Percentiles rank a stretch among this genome's conserved stretches.
These are phyloP conservation scores for Melopsittacus undulatus DNA, from an alignment of 2,797 vertebrate genomes.

Conservation along the genomic window DNA sequence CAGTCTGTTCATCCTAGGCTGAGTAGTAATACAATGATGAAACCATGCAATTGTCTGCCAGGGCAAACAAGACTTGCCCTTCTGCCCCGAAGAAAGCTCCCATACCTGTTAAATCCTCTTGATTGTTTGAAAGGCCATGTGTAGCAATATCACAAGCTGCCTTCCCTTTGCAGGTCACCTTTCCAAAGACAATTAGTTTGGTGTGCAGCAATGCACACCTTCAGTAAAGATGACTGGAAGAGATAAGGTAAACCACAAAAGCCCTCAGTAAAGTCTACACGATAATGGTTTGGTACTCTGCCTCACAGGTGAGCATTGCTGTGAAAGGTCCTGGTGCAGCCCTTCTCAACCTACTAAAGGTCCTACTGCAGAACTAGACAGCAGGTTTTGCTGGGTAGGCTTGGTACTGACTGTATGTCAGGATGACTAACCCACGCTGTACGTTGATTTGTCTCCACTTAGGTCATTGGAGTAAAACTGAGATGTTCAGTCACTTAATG, in stretches of 20 bases:
- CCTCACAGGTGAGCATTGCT: accelerated
- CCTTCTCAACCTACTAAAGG: neutral
- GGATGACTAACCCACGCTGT: accelerated
- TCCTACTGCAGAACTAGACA: neutral
- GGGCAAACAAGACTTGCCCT: neutral
- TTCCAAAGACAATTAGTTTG: neutral
- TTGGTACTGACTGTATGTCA: neutral
- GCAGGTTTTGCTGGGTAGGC: neutral
- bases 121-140: neutral
- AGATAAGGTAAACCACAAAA: constrained; percentile 44
- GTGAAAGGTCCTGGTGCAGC: neutral
- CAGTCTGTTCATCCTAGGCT: neutral
- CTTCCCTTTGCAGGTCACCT: neutral
- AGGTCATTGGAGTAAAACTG: neutral
- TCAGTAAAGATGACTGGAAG: neutral
- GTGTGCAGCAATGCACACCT: neutral
- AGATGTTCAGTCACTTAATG: neutral
- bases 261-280: neutral
- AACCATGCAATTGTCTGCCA: neutral
- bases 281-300: neutral
- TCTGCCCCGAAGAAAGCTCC: neutral
- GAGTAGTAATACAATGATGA: neutral
- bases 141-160: neutral
- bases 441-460: neutral
- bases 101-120: neutral